Evolutionary conservation across 2,888 invertebrate genomes (phyloP).

Genomic region (Callosobruchus maculatus): DNA sequence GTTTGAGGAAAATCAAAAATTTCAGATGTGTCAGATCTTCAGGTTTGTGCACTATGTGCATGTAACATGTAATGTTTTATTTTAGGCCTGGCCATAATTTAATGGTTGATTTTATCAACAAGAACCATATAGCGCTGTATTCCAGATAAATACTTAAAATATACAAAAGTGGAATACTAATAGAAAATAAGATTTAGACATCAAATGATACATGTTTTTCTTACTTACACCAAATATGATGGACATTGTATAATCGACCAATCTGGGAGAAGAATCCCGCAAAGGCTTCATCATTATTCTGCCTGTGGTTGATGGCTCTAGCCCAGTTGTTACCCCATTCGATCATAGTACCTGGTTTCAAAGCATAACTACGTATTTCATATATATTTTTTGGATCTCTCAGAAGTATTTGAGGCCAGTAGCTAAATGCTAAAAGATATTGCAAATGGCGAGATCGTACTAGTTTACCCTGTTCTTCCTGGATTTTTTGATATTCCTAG

Average conservation of each 20-base stretch:
- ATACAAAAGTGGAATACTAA: too few relatives aligned
- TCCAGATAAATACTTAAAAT: too few relatives aligned
- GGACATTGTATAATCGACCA: conserved; percentile 93
- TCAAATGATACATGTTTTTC: background rate
- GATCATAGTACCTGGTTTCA: conserved; percentile 98
- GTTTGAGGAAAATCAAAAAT: too few relatives aligned
- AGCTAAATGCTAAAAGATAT: conserved; percentile 93
- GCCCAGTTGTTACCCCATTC: conserved; percentile 99
- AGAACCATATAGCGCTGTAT: too few relatives aligned
- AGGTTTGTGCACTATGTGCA: too few relatives aligned
- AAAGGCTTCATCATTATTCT: conserved; percentile 91
- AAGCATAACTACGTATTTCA: conserved; percentile 82
- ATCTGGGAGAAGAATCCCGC: conserved; percentile 98
- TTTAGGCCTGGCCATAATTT: too few relatives aligned
- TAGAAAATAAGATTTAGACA: background rate
- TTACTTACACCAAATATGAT: conserved; percentile 97
- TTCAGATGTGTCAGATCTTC: too few relatives aligned
- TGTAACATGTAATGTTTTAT: too few relatives aligned
- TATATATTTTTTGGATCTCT: conserved; percentile 73
- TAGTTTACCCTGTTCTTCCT: conserved; percentile 72
- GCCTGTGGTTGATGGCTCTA: conserved; percentile 84
- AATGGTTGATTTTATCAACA: too few relatives aligned
- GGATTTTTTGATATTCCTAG: conserved; percentile 68
- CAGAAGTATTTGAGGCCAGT: conserved; percentile 85
- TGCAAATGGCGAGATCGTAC: conserved; percentile 87